Percentiles rank a stretch among this genome's conserved stretches.
Conservation (phyloP, 1,140 invertebrate species). For the Drosophila truncata region DNA sequence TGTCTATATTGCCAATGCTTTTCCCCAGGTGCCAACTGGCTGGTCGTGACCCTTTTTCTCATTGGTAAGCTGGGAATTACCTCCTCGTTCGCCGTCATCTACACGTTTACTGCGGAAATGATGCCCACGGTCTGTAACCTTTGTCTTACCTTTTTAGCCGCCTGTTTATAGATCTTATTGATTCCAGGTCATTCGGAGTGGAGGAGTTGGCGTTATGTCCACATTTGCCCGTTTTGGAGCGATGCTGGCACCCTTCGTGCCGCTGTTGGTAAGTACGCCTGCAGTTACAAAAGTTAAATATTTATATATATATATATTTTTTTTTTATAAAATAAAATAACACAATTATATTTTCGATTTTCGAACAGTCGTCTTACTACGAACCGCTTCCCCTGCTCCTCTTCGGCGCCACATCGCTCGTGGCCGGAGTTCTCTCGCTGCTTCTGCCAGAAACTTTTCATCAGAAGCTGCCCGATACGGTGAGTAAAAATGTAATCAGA, state of each 20-base stretch:
- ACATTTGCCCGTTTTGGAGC: conserved; percentile 88
- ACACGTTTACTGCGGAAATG: conserved; percentile 88
- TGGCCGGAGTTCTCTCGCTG: conserved; percentile 86
- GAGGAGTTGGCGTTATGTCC: conserved; percentile 87
- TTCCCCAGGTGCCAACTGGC: conserved; percentile 85
- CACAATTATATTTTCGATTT: no score
- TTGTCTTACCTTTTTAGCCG: no score
- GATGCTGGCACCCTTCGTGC: conserved; percentile 88
- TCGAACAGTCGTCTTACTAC: conserved; percentile 85
- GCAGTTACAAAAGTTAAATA: not conserved
- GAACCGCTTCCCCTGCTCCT: conserved; percentile 86
- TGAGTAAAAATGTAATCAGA: conserved; percentile 18
- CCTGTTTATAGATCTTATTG: not conserved
- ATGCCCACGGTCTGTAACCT: conserved; percentile 87
- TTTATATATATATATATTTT: no score
- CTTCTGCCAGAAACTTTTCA: conserved; percentile 88
- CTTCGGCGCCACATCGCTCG: conserved; percentile 86
- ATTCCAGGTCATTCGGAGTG: conserved; percentile 85
- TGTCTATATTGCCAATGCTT: not conserved
- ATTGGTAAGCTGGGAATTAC: conserved; percentile 89
- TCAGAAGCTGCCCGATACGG: conserved; percentile 87
- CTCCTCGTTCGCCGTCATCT: conserved; percentile 87
- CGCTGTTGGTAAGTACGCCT: conserved; percentile 86
- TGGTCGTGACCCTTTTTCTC: conserved; percentile 87
- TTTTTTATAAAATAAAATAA: no score